Evolutionary conservation across 2,797 vertebrate genomes (phyloP), one percentile per base, ranked within the genome.

Genomic region (Lophotriccus pileatus): DNA sequence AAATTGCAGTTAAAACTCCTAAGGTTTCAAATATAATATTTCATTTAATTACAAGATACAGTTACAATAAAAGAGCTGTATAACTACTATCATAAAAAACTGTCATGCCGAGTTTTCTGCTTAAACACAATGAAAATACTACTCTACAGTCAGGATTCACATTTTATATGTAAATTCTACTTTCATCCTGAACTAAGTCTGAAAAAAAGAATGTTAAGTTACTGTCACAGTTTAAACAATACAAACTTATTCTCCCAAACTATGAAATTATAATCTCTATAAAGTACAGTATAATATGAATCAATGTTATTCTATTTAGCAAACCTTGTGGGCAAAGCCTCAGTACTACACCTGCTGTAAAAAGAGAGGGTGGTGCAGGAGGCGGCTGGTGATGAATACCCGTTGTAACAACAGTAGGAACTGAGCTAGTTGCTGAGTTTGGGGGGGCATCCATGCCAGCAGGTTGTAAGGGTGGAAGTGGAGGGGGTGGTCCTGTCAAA

Each of bases 401-500:
- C 32, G 99, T 99, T 30, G 99, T 99, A 92, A 99, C 99, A 68
- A 99, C 99, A 70, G 99, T 98, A 92, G 99, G 99, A 96, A 99
- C 99, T 47, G 99, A 98, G 97, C 99, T 99, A 92, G 99, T 99
- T 87, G 99, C 99, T 87, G 99, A 99, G 91, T 98, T 99, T 74
- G 99, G 99, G 76, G 99, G 99, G 52, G 98, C 98, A 92, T 99
- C 99, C 99, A 99, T 99, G 86, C 99, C 99, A 91, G 99, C 98
- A 46, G 99, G 98, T 92, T 99, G 99, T 66, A 99, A 93, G 28
- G 99, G 98, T 93, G 99, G 99, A 94, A 99, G 98, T 4, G 99
- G 99, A 94, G 99, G 99, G 78, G 99, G 99, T 79, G 99, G 99
- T 95, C 99, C 99, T 99, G 97, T 63, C 81, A 92, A 94, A 82